Evolutionary conservation across 2,888 invertebrate genomes (phyloP).

Genomic region (Calameuta pallipes): DNA sequence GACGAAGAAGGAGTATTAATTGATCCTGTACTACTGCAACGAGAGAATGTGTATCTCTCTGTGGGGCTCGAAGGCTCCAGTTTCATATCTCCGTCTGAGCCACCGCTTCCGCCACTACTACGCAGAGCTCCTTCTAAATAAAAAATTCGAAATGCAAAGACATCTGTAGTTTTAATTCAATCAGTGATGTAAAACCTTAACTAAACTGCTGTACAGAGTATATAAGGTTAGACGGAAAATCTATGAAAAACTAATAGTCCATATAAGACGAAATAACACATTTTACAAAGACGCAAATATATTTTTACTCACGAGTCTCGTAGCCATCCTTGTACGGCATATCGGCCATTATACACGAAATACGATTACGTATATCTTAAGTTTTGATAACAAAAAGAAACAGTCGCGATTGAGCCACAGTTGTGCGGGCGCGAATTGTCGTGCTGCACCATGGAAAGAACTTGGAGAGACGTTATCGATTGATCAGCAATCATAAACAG

Average conservation of each 20-base stretch:
- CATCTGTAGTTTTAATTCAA: too few relatives aligned
- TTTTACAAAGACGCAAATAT: background rate
- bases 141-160: background rate
- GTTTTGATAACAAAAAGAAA: background rate
- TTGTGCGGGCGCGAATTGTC: background rate
- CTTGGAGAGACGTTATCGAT: background rate
- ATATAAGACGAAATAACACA: too few relatives aligned
- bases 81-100: constrained; percentile 66
- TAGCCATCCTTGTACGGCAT: constrained; percentile 51
- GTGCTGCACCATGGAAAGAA: too few relatives aligned
- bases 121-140: constrained; percentile 26
- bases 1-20: constrained; percentile 83
- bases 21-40: constrained; percentile 83
- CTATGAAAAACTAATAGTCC: too few relatives aligned
- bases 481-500: background rate
- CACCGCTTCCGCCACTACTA: constrained; percentile 40
- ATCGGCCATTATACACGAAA: constrained; percentile 48
- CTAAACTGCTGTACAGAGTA: too few relatives aligned
- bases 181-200: too few relatives aligned
- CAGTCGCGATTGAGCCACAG: background rate
- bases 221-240: too few relatives aligned
- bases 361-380: constrained; percentile 3
- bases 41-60: constrained; percentile 73
- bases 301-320: constrained; percentile 49
- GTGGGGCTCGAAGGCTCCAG: constrained; percentile 72